These are phyloP conservation scores for Coptodon rendalli DNA, from an alignment of 2,113 vertebrate genomes.

Conservation along the genomic window DNA sequence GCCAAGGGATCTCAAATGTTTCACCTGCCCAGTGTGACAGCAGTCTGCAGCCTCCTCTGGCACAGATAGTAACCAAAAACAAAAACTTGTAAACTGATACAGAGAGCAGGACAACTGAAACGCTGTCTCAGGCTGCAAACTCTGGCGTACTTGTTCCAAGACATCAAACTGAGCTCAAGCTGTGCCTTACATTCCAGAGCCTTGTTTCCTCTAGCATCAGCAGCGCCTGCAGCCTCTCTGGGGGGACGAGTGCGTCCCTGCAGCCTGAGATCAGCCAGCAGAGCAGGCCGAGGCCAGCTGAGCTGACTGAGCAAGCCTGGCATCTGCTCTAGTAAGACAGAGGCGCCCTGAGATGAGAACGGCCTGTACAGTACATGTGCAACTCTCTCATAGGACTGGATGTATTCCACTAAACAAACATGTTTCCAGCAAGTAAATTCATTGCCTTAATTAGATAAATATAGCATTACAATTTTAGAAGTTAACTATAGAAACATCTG, in stretches of 20 bases:
- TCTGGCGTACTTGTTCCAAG: conserved; percentile 6
- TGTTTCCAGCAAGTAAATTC: background rate
- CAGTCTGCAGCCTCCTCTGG: background rate
- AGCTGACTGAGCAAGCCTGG: conserved; percentile 27
- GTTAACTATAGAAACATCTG: background rate
- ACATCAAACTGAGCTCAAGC: conserved; percentile 32
- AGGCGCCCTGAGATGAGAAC: background rate
- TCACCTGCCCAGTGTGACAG: background rate
- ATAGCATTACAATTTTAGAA: background rate
- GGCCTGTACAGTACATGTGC: background rate
- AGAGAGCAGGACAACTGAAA: conserved; percentile 21
- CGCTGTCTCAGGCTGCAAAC: conserved; percentile 29
- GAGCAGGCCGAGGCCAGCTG: conserved; percentile 40
- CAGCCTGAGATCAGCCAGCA: conserved; percentile 24
- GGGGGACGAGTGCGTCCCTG: background rate
- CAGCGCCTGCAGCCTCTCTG: conserved; percentile 41
- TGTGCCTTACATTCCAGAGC: conserved; percentile 18
- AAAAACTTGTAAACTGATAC: background rate
- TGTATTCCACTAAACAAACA: background rate
- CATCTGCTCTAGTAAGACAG: conserved; percentile 15
- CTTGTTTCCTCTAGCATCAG: conserved; percentile 45
- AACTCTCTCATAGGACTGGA: background rate
- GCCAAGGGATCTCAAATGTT: background rate
- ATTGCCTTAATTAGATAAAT: background rate
- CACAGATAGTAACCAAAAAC: background rate